Conservation (phyloP, 2,888 invertebrate species). For the Hydroisotoma schaefferi region DNA sequence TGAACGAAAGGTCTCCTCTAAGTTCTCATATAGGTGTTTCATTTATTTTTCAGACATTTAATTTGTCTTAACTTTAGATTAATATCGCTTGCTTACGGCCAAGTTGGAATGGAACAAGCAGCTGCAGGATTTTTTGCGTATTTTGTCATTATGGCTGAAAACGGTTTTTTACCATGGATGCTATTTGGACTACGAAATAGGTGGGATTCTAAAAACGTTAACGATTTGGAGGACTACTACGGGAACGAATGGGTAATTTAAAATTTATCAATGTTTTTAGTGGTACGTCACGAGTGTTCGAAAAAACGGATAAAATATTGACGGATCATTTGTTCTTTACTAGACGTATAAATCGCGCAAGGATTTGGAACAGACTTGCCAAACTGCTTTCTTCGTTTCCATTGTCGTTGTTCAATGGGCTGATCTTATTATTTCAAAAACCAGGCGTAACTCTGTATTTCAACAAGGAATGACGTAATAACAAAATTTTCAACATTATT, state of each 20-base stretch:
- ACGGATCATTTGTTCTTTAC: conserved; percentile 25
- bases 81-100: conserved; percentile 99
- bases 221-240: conserved; percentile 95
- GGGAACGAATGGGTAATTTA: conserved; percentile 99
- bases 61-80: no score
- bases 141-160: conserved; percentile 99
- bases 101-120: conserved; percentile 99
- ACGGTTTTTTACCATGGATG: conserved; percentile 86
- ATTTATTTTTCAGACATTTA: neutral
- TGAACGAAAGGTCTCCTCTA: conserved; percentile 76
- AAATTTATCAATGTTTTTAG: no score
- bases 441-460: conserved; percentile 88
- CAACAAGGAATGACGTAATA: conserved; percentile 93
- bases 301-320: neutral
- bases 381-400: conserved; percentile 96
- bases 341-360: conserved; percentile 35
- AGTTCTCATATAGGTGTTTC: neutral
- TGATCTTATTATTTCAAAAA: conserved; percentile 96
- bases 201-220: conserved; percentile 98
- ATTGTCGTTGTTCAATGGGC: conserved; percentile 98
- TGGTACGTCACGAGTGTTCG: neutral
- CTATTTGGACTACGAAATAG: conserved; percentile 91
- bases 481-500: neutral
- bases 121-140: conserved; percentile 99
- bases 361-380: conserved; percentile 85